A percentile compares a stretch with the other conserved stretches of the same genome.
phyloP scores from a whole-genome alignment of 2,797 vertebrate genomes.

The Danionella dracula region DNA sequence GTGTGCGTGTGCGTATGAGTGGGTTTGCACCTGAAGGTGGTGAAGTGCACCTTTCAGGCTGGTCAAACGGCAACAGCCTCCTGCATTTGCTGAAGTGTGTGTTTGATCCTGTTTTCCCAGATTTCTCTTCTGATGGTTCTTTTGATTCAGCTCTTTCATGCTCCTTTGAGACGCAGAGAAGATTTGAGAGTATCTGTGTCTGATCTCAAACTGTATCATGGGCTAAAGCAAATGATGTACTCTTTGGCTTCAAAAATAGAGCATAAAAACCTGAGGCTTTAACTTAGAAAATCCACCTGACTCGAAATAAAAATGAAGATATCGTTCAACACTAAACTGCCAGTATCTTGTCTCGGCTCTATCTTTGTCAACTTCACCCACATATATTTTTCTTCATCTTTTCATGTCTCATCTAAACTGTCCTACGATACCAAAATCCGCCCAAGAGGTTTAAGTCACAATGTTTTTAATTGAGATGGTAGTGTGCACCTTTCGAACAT shows the following conservation, averaged over 20 bases:
- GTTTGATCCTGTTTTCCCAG: conserved; percentile 40
- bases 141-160: conserved; percentile 32
- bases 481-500: no score
- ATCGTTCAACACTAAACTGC: conserved; percentile 4
- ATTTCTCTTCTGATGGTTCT: conserved; percentile 37
- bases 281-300: conserved; percentile 14
- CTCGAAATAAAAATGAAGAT: conserved; percentile 10
- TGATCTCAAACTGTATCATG: conserved; percentile 31
- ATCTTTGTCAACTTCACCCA: not conserved
- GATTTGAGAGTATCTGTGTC: conserved; percentile 27
- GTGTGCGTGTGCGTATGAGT: conserved; percentile 3
- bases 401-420: no score
- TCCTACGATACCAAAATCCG: no score
- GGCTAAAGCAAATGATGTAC: not conserved
- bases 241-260: conserved; percentile 32
- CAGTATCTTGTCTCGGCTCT: conserved; percentile 1
- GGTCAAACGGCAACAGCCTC: conserved; percentile 35
- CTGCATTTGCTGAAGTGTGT: conserved; percentile 27
- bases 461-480: no score
- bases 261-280: conserved; percentile 8
- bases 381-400: no score
- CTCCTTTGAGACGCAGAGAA: conserved; percentile 25
- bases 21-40: conserved; percentile 25
- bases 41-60: conserved; percentile 41
- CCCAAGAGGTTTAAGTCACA: no score